Evolutionary conservation across 2,113 vertebrate species (phyloP).

Genomic region (Hyaena hyaena): DNA sequence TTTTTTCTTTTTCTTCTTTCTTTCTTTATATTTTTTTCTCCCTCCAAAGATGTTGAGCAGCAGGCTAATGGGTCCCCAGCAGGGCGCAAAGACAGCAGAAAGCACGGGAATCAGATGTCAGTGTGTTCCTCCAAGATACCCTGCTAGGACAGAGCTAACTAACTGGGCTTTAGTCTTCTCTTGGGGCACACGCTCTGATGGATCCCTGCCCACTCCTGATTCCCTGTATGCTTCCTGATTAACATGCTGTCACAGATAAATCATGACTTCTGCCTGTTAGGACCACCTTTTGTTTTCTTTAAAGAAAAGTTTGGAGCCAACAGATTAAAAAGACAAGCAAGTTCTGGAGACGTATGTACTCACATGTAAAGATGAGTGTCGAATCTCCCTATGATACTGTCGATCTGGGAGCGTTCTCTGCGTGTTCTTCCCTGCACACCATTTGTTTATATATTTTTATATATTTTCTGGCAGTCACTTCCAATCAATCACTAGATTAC

Average conservation of each 20-base stretch:
- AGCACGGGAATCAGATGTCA: slow-evolving; percentile 85
- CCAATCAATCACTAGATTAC: slow-evolving; percentile 12
- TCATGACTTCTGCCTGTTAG: slow-evolving; percentile 73
- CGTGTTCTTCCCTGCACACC: not conserved
- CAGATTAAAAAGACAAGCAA: slow-evolving; percentile 39
- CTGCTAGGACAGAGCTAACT: slow-evolving; percentile 85
- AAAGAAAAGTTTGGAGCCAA: slow-evolving; percentile 57
- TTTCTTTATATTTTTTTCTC: slow-evolving; percentile 69
- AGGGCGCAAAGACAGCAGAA: slow-evolving; percentile 84
- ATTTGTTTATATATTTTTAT: slow-evolving; percentile 30
- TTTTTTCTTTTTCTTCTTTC: slow-evolving; percentile 50
- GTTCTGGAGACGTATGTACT: not conserved
- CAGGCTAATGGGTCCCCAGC: slow-evolving; percentile 89
- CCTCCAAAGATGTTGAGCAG: slow-evolving; percentile 85
- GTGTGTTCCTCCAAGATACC: slow-evolving; percentile 85
- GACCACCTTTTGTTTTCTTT: slow-evolving; percentile 18
- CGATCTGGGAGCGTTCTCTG: not conserved
- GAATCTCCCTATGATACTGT: not conserved
- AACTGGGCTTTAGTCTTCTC: slow-evolving; percentile 81
- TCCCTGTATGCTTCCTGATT: slow-evolving; percentile 81
- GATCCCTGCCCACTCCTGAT: slow-evolving; percentile 77
- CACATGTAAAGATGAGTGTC: not conserved
- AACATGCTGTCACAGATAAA: slow-evolving; percentile 82
- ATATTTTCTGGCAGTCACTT: slow-evolving; percentile 36
- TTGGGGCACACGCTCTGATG: slow-evolving; percentile 77